Conservation (phyloP, 2,797 vertebrate genomes). For the Anabacerthia variegaticeps region DNA sequence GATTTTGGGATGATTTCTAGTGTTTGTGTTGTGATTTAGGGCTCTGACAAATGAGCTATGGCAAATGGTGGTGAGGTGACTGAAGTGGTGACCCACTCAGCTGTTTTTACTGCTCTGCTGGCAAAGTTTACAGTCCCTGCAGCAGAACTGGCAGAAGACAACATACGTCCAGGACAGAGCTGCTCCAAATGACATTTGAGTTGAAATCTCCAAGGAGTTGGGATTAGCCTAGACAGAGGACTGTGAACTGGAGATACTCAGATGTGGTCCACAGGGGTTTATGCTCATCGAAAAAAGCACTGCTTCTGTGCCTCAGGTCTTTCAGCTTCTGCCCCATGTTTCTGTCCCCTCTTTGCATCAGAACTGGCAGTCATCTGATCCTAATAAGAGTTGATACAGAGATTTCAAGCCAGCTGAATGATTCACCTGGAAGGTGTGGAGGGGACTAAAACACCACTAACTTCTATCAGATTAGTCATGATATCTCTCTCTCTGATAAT, state of each 20-base stretch:
- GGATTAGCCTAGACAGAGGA: neutral
- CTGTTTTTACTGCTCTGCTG: neutral
- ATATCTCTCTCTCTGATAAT: neutral
- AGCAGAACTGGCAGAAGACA: neutral
- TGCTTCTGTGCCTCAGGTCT: neutral
- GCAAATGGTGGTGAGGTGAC: neutral
- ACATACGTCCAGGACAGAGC: neutral
- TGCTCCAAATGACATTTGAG: neutral
- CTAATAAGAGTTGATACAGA: neutral
- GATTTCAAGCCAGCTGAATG: neutral
- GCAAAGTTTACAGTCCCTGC: neutral
- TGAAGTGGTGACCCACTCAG: neutral
- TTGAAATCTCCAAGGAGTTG: neutral
- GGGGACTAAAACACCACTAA: neutral
- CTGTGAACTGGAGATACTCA: neutral
- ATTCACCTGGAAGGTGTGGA: neutral
- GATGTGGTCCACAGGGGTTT: neutral
- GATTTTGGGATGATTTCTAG: neutral
- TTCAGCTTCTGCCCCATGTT: neutral
- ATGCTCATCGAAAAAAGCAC: neutral
- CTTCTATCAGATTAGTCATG: neutral
- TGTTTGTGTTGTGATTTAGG: constrained; percentile 4
- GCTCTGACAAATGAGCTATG: constrained; percentile 6
- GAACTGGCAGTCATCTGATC: neutral
- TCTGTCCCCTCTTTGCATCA: neutral